Evolutionary conservation across 1,140 invertebrate species (phyloP).

Genomic region (Hycleus cichorii): DNA sequence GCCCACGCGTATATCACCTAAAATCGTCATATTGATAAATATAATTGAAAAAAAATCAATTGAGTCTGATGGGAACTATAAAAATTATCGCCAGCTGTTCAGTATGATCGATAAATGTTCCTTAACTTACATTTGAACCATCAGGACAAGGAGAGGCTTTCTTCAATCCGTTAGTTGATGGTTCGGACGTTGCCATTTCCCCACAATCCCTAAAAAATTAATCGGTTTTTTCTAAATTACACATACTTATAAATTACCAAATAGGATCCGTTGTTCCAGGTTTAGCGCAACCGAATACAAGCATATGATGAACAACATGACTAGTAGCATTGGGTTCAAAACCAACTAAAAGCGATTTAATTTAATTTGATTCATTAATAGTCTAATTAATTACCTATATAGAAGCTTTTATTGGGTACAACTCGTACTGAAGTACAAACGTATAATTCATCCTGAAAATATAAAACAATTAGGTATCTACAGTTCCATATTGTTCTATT

Average conservation of each 20-base stretch:
- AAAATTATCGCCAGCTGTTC: background rate
- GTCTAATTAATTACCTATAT: conserved; percentile 55
- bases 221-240: conserved; percentile 1
- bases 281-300: conserved; percentile 85
- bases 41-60: too few species aligned
- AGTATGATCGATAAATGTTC: background rate
- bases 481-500: background rate
- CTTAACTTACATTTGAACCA: conserved; percentile 56
- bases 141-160: conserved; percentile 60
- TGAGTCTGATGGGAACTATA: background rate
- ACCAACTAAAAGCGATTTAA: conserved; percentile 59
- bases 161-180: conserved; percentile 39
- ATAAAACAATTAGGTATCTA: background rate
- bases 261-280: conserved; percentile 72
- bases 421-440: conserved; percentile 77
- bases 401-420: conserved; percentile 60
- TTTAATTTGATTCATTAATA: background rate
- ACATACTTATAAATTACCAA: conserved; percentile 54
- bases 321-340: conserved; percentile 91
- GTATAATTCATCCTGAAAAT: conserved; percentile 70
- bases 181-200: conserved; percentile 66
- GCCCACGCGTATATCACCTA: conserved; percentile 97
- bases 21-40: conserved; percentile 11
- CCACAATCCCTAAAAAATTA: conserved; percentile 72
- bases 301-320: conserved; percentile 90